These are phyloP conservation scores for Platichthys flesus DNA, from an alignment of 2,113 vertebrate species.

Conservation along the genomic window DNA sequence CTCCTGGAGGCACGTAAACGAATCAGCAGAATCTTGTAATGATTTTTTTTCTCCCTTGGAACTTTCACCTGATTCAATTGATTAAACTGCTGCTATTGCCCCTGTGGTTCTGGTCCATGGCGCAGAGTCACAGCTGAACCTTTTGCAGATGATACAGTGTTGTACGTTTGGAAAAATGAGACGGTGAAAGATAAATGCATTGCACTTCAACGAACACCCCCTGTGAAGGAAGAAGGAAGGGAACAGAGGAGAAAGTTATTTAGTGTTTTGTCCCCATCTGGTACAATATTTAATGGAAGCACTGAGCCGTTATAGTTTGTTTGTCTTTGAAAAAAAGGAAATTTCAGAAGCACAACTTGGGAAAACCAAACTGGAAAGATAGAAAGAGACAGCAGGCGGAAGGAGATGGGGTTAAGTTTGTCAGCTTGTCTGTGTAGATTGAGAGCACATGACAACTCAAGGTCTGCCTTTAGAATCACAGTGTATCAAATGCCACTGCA, in stretches of 20 bases:
- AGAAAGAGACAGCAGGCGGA: conserved; percentile 9
- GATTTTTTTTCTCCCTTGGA: not conserved
- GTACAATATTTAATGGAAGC: conserved; percentile 29
- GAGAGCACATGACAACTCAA: conserved; percentile 18
- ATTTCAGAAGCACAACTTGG: conserved; percentile 35
- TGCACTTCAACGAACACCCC: conserved; percentile 16
- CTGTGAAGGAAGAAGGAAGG: conserved; percentile 5
- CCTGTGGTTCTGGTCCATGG: not conserved
- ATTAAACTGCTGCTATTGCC: not conserved
- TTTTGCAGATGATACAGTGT: conserved; percentile 17
- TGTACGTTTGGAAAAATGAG: conserved; percentile 5
- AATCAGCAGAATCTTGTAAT: not conserved
- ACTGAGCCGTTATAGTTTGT: conserved; percentile 37
- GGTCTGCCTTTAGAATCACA: conserved; percentile 3
- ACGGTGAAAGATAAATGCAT: conserved; percentile 34
- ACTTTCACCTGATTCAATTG: not conserved
- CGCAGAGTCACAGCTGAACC: not conserved
- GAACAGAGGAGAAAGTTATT: conserved; percentile 29
- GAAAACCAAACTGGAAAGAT: conserved; percentile 5
- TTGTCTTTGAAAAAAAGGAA: conserved; percentile 52
- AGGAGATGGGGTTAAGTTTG: not conserved
- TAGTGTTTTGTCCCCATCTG: conserved; percentile 45
- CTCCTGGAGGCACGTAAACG: not conserved
- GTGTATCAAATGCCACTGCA: not conserved
- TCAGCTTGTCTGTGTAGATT: conserved; percentile 16